Evolutionary conservation across 2,797 vertebrate genomes (phyloP).

Genomic region (Poeciliopsis turneri): DNA sequence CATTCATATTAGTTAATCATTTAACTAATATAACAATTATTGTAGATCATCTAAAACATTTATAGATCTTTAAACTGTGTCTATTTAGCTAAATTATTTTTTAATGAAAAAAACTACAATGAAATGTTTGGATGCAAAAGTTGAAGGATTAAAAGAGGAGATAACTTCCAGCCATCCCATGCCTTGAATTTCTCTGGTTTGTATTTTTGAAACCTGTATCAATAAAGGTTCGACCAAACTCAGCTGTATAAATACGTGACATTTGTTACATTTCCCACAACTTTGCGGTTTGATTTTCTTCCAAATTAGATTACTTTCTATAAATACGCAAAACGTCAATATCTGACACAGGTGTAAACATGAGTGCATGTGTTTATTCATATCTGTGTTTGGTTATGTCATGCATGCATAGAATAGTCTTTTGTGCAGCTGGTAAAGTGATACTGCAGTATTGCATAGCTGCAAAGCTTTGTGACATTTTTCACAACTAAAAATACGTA

Average conservation of each 20-base stretch:
- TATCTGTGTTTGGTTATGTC: not conserved
- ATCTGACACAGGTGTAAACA: not conserved
- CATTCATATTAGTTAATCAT: not conserved
- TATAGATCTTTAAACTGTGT: too few relatives aligned
- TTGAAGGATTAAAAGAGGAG: not conserved
- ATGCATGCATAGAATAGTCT: not conserved
- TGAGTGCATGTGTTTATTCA: not conserved
- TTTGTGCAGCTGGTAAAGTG: not conserved
- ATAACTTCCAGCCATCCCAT: not conserved
- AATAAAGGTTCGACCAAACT: conserved; percentile 5
- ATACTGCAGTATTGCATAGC: not conserved
- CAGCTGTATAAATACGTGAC: conserved; percentile 62
- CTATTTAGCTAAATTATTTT: too few relatives aligned
- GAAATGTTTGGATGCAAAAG: not conserved
- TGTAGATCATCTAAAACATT: not conserved
- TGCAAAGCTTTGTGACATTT: not conserved
- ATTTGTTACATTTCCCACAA: conserved; percentile 50
- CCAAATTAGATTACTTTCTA: not conserved
- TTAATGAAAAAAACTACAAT: too few relatives aligned
- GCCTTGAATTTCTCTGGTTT: not conserved
- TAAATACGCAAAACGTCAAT: not conserved
- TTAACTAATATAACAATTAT: too few relatives aligned
- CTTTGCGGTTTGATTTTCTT: conserved; percentile 19
- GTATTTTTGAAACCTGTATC: conserved; percentile 5
- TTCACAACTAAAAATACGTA: not conserved